Base-by-base conservation (phyloP, 2,888 invertebrate species). In the Epirrhoe tristata region DNA sequence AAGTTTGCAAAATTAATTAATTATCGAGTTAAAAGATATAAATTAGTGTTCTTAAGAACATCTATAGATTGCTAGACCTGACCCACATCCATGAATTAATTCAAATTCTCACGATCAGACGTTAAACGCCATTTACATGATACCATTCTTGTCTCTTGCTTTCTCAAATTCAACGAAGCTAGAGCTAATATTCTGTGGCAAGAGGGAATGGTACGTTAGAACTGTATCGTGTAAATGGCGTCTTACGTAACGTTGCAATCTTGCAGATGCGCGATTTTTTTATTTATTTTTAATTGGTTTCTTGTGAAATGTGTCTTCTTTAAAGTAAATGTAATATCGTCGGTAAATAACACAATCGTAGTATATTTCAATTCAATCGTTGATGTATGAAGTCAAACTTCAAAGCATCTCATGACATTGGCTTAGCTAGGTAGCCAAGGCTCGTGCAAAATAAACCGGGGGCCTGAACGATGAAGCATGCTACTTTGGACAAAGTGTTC, bases 41-140 rank as follows among this genome's bases (percentile, higher is more conserved):
- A 56, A 58, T 56, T 48, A 56, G 39, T 10, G 31, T 51, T 63
- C 31, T 51, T 39, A 55, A 56, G 51, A 66, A 65, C 50, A 59
- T 58, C n/a, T 36, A 57, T 46, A 57, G 16, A 57, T 57, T 57
- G 57, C 57, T 39, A 36, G 46, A 39, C 6, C 24, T 67, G 67
- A 59, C 63, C 63, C 10, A 51, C 43, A 39, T 67, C 36, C 67
- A 63, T 63, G 46, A 60, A 60, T 60, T 60, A 63, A 60, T 57
- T 60, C 2, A 12, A 58, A 64, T 60, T 67, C 60, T 14, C 60
- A 57, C 60, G 63, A 67, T 34, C 56, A 17, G 54, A 67, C 52
- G 58, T 24, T n/a, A n/a, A 24, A 24, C 24, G 3, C 24, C 24
- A 24, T 24, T 24, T 24, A 24, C 24, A 24, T 3, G 3, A 24